A percentile compares a stretch with the other conserved stretches of the same genome.
phyloP scores from a whole-genome alignment of 2,888 invertebrate species.

The Liposcelis brunnea region DNA sequence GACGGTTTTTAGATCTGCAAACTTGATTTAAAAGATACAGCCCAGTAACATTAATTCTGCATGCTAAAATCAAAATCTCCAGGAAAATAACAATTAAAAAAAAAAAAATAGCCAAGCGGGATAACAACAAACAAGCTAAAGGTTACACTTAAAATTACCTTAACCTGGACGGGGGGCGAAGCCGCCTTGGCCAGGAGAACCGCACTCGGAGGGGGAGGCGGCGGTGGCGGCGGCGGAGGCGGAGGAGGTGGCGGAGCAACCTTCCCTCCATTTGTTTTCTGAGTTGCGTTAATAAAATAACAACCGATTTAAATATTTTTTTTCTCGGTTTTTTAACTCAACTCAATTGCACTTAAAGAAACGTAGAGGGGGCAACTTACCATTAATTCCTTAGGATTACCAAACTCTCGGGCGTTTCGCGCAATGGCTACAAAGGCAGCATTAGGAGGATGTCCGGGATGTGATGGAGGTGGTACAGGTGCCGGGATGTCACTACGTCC shows the following conservation, averaged over 20 bases:
- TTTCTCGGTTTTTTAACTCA: too few relatives aligned
- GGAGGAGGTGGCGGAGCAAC: not conserved
- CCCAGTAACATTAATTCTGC: too few relatives aligned
- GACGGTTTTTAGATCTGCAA: too few relatives aligned
- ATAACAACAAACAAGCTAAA: slow-evolving; percentile 16
- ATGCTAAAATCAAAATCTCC: too few relatives aligned
- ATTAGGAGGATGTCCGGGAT: slow-evolving; percentile 83
- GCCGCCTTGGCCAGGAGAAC: slow-evolving; percentile 6
- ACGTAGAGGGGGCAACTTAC: too few relatives aligned
- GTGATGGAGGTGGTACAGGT: slow-evolving; percentile 39
- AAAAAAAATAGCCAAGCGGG: slow-evolving; percentile 13
- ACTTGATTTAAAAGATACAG: too few relatives aligned
- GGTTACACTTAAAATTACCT: slow-evolving; percentile 5
- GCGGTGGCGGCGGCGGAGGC: not conserved
- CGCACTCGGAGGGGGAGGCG: slow-evolving; percentile 7
- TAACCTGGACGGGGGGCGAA: not conserved
- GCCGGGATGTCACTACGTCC: slow-evolving; percentile 34
- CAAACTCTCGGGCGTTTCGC: slow-evolving; percentile 80
- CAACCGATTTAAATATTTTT: too few relatives aligned
- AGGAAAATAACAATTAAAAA: not conserved
- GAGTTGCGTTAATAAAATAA: not conserved
- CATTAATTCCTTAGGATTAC: slow-evolving; percentile 78
- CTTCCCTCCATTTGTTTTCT: not conserved
- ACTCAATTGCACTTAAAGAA: too few relatives aligned
- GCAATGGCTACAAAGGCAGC: slow-evolving; percentile 95